Base-by-base conservation (phyloP, 2,888 invertebrate genomes). In the Lasioglossum malachurum region DNA sequence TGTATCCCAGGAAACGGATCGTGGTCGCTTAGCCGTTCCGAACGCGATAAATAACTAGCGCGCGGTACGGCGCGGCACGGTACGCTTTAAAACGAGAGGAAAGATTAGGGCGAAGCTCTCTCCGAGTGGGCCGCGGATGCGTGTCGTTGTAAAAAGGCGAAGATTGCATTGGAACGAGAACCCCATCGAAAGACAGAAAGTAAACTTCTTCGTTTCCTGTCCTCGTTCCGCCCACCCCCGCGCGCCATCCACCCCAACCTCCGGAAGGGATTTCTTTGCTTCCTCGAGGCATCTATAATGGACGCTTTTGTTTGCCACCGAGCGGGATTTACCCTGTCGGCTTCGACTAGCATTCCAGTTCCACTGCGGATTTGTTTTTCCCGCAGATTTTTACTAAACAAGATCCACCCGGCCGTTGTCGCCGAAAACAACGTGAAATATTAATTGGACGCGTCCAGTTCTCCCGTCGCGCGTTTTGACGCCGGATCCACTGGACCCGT, bases 11-110 rank as follows among this genome's bases (percentile, higher is more conserved):
- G 46, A 31, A 67, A 46, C 60, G 53, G 73, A 84, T 75, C 71
- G 27, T 19, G 23, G 44, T 53, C 67, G 67, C 38, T 78, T 60
- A 60, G 64, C 64, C 19, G 64, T 64, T 77, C n/a, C 67, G 57
- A 82, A 57, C 31, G 67, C 74, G 23, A 84, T 84, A 82, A 84
- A 84, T 82, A 78, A 77, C 53, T 38, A 38, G n/a, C 10, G n/a
- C 57, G 12, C 57, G 35, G 2, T 31, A 16, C 5, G 10, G 23
- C 16, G 46, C 46, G 23, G n/a, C 4, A 4, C 57, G 41, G 16
- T 16, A 31, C 31, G 4, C 38, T 71, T 44, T 75, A 75, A 83
- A 78, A 64, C 5, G 46, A 53, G 60, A 72, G 27, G 35, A 64
- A 78, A 78, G 74, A 75, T 82, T 78, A 82, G 78, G 78, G 69